Evolutionary conservation across 2,113 vertebrate species (phyloP), one percentile per base, ranked within the genome.

Genomic region (Megaceryle torquata): DNA sequence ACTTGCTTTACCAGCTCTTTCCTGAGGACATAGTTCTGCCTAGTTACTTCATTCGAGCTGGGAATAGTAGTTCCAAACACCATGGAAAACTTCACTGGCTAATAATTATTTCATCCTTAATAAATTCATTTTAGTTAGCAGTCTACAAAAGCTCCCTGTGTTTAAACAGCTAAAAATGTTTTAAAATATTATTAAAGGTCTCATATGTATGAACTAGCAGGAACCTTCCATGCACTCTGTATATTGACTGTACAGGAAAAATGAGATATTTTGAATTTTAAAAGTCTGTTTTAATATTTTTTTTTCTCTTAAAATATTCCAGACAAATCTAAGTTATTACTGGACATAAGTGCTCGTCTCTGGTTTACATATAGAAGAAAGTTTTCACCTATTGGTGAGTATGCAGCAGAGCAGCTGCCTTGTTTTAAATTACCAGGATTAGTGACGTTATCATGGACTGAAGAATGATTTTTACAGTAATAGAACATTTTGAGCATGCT

Each of bases 351-450:
- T 51, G 99, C 99, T 94, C 98, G 99, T 56, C 98, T 99, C 91
- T 99, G 99, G 99, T 99, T 99, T 97, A 99, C 99, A 1, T 99
- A 99, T 86, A 99, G 99, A 98, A 99, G 98, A 96, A 99, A 99
- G 97, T 99, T 99, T 97, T 98, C 98, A 3, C 99, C 99, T 5
- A 99, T 99, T 95, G 99, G 99, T 99, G 97, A 98, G 98, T 98
- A 90, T 54, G 59, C 84, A 86, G 81, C 88, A 86, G 64, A 46
- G 15, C 19, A 61, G 48, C 53, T 86, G 76, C 60, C 29, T 86
- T 37, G 4, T 84, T 79, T 15, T 15, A 61, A 46, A 35, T 50
- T 33, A 39, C 43, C 44, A 39, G n/a, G 25, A 78, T 75, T 44
- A 68, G 56, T 44, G 33, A 26, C 70, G 57, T 29, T 61, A 8